These are phyloP conservation scores for Microctonus aethiopoides DNA, from an alignment of 2,888 invertebrate species.

Conservation along the genomic window DNA sequence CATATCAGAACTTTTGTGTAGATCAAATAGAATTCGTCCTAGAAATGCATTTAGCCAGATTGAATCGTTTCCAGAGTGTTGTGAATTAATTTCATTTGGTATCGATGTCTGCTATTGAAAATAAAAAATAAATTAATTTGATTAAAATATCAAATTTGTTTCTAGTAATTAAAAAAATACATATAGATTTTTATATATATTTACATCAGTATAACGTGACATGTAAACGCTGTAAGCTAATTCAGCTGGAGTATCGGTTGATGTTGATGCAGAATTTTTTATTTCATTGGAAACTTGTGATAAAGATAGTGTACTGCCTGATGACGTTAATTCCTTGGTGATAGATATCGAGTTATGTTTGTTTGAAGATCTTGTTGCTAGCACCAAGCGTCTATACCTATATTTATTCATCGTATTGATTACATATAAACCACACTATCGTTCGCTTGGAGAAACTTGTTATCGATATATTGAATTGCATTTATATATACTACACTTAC, in stretches of 20 bases:
- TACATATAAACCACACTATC: slow-evolving; percentile 13
- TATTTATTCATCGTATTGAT: slow-evolving; percentile 2
- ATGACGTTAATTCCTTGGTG: slow-evolving; percentile 49
- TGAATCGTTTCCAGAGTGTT: slow-evolving; percentile 65
- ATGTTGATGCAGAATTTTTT: slow-evolving; percentile 49
- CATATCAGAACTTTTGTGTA: slow-evolving; percentile 79
- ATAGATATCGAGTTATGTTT: slow-evolving; percentile 53
- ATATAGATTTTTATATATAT: too few relatives aligned
- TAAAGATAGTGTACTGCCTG: slow-evolving; percentile 40
- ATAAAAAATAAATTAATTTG: slow-evolving; percentile 8
- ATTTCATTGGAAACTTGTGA: slow-evolving; percentile 48
- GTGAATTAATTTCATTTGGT: slow-evolving; percentile 41
- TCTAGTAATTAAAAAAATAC: background rate
- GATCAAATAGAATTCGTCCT: slow-evolving; percentile 84
- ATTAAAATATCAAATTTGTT: background rate
- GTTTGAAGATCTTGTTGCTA: slow-evolving; percentile 64
- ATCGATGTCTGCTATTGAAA: slow-evolving; percentile 40
- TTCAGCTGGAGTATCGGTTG: slow-evolving; percentile 52
- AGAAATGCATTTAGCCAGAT: slow-evolving; percentile 83
- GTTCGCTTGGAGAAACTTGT: background rate
- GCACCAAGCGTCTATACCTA: slow-evolving; percentile 70
- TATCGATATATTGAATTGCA: background rate
- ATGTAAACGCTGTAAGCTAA: slow-evolving; percentile 60
- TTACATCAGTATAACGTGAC: slow-evolving; percentile 58
- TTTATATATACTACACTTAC: slow-evolving; percentile 70